These are phyloP conservation scores for Auanema freiburgensis DNA, from an alignment of 2,888 invertebrate species.

Conservation along the genomic window DNA sequence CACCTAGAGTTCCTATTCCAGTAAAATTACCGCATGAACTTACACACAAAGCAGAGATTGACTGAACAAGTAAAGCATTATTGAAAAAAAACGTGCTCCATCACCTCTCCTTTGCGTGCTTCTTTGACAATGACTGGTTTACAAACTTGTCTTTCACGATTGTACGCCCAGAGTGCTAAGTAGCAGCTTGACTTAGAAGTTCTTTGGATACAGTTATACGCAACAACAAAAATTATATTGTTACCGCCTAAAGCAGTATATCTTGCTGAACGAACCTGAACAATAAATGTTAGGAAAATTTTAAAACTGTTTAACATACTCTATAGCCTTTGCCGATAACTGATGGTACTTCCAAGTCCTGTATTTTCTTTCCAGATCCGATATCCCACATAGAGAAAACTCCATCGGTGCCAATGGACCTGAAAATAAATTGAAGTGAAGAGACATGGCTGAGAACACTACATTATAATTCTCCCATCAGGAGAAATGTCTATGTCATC, in stretches of 20 bases:
- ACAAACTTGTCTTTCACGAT: conserved; percentile 28
- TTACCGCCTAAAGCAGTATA: conserved; percentile 43
- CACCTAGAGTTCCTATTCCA: conserved; percentile 71
- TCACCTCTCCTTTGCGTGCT: conserved; percentile 32
- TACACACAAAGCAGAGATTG: conserved; percentile 53
- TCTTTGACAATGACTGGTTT: conserved; percentile 29
- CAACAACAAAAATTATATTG: conserved; percentile 44
- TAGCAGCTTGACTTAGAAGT: conserved; percentile 45
- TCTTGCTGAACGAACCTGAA: conserved; percentile 51
- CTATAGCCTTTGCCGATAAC: too few relatives aligned
- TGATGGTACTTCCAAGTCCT: too few relatives aligned
- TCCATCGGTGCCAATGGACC: conserved; percentile 3
- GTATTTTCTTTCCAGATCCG: too few relatives aligned
- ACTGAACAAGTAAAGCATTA: conserved; percentile 35
- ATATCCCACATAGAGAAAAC: conserved; percentile 1
- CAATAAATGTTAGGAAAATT: too few relatives aligned
- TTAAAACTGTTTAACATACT: too few relatives aligned
- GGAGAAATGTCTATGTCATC: conserved; percentile 46
- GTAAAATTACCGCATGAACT: conserved; percentile 86
- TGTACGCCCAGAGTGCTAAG: conserved; percentile 48
- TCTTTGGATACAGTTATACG: conserved; percentile 49
- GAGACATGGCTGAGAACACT: conserved; percentile 2
- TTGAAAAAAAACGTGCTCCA: not conserved
- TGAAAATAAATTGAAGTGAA: not conserved
- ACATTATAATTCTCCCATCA: conserved; percentile 33